A percentile compares a stretch with the other conserved stretches of the same genome.
These are phyloP conservation scores for Trachymyrmex cornetzi DNA, from an alignment of 1,140 invertebrate genomes.

Conservation along the genomic window DNA sequence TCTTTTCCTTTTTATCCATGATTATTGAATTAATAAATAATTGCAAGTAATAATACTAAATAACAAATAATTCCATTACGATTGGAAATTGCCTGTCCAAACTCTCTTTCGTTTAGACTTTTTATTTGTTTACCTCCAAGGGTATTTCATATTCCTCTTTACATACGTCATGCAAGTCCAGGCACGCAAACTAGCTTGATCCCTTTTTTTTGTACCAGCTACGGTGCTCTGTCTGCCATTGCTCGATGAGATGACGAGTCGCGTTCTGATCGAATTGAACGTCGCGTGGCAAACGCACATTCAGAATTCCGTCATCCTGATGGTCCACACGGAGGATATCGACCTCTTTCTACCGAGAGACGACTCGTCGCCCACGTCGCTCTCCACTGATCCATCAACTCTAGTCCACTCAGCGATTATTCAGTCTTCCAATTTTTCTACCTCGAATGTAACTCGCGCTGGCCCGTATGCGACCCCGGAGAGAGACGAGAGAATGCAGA, in stretches of 20 bases:
- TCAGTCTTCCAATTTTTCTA: constrained; percentile 80
- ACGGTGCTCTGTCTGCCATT: constrained; percentile 84
- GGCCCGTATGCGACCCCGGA: neutral
- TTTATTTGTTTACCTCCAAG: neutral
- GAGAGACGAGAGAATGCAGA: neutral
- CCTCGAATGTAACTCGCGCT: constrained; percentile 59
- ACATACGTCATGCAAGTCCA: neutral
- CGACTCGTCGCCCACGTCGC: constrained; percentile 65
- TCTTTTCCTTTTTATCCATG: too few relatives aligned
- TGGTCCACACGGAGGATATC: constrained; percentile 81
- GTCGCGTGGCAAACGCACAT: constrained; percentile 76
- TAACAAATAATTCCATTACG: too few relatives aligned
- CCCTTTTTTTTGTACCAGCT: constrained; percentile 22
- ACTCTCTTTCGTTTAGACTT: too few relatives aligned
- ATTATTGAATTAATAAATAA: too few relatives aligned
- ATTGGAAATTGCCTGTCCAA: too few relatives aligned
- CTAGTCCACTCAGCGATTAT: constrained; percentile 62
- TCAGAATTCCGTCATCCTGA: constrained; percentile 80
- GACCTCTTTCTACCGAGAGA: constrained; percentile 80
- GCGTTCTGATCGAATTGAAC: constrained; percentile 82
- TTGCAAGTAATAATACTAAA: too few relatives aligned
- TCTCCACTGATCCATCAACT: constrained; percentile 38
- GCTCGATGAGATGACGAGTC: constrained; percentile 80
- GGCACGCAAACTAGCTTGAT: neutral
- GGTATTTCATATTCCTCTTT: neutral